Conservation (phyloP, 2,888 invertebrate genomes). For the Thalpophila matura region DNA sequence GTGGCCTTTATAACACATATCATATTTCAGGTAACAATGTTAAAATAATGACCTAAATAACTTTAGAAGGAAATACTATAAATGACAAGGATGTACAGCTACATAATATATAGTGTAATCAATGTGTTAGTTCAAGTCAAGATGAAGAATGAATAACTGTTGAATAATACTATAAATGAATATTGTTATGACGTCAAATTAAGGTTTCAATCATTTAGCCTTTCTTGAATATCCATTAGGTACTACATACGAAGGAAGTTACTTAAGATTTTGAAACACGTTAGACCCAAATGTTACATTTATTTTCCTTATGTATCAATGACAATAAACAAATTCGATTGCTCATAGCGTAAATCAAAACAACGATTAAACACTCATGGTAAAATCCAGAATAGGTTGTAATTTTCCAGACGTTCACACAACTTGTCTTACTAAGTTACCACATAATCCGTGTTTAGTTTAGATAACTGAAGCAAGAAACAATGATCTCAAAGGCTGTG, state of each 20-base stretch:
- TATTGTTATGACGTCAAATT: too few species aligned
- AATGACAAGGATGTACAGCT: conserved; percentile 8
- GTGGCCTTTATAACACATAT: conserved; percentile 32
- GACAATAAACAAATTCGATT: neutral
- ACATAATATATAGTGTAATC: too few species aligned
- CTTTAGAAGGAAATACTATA: conserved; percentile 38
- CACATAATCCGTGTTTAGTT: conserved; percentile 32
- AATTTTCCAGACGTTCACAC: conserved; percentile 21
- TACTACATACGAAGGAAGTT: neutral
- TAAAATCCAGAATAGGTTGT: conserved; percentile 7
- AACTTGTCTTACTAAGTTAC: conserved; percentile 24
- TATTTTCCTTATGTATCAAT: neutral
- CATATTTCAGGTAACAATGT: conserved; percentile 40
- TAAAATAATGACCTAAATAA: conserved; percentile 43
- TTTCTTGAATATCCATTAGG: too few species aligned
- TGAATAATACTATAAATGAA: too few species aligned
- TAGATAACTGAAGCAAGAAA: conserved; percentile 27
- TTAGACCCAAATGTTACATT: neutral
- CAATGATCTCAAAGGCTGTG: conserved; percentile 44
- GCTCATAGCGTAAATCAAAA: conserved; percentile 7
- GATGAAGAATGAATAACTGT: too few species aligned
- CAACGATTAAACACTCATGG: conserved; percentile 3
- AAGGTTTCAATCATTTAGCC: too few species aligned
- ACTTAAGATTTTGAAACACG: neutral
- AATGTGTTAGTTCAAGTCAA: too few species aligned